A percentile compares a stretch with the other conserved stretches of the same genome.
These are phyloP conservation scores for Acrobasis consociella DNA, from an alignment of 2,888 invertebrate species.

Conservation along the genomic window DNA sequence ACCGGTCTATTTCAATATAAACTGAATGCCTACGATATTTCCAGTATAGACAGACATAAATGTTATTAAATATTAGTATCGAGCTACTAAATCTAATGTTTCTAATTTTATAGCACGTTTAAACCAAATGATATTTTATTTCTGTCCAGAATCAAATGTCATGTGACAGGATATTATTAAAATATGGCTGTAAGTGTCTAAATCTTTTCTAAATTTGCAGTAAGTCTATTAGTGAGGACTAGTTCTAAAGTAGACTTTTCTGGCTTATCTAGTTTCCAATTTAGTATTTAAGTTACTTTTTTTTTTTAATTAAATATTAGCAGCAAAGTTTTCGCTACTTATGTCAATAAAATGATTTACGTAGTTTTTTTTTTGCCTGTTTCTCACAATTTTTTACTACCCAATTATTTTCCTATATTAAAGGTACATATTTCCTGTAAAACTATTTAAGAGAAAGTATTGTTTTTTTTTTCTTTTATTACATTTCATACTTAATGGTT, in stretches of 20 bases:
- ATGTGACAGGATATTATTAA: neutral
- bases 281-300: neutral
- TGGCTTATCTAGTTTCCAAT: neutral
- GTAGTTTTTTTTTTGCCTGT: too few relatives aligned
- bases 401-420: too few relatives aligned
- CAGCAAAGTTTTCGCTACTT: too few relatives aligned
- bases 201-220: neutral
- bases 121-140: neutral
- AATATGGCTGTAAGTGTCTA: neutral
- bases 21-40: neutral
- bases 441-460: too few relatives aligned
- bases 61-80: neutral
- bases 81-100: neutral
- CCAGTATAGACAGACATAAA: neutral
- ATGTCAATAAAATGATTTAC: too few relatives aligned
- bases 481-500: too few relatives aligned
- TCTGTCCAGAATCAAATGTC: neutral
- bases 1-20: neutral
- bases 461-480: too few relatives aligned
- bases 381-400: too few relatives aligned
- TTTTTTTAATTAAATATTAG: too few relatives aligned
- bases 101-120: neutral
- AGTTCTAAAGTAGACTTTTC: neutral
- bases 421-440: too few relatives aligned
- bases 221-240: neutral